phyloP scores from a whole-genome alignment of 2,888 invertebrate species.

The Nasonovia ribisnigri region DNA sequence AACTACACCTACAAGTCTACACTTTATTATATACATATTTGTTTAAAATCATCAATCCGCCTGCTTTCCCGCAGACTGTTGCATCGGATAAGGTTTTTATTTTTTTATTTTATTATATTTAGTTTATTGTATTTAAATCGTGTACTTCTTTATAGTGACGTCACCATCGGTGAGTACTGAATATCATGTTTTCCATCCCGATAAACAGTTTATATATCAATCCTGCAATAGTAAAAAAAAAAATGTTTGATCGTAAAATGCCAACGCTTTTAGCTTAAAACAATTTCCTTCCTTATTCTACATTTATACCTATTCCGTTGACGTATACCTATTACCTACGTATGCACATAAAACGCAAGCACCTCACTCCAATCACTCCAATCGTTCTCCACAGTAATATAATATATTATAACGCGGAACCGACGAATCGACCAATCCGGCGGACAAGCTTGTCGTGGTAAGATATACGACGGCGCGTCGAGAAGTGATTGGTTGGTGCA shows the following conservation, averaged over 20 bases:
- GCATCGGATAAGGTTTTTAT: neutral
- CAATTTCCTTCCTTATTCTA: conserved; percentile 20
- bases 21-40: neutral
- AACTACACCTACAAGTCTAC: neutral
- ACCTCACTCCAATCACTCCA: neutral
- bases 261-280: conserved; percentile 27
- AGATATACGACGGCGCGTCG: neutral
- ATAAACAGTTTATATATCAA: conserved; percentile 4
- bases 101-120: neutral
- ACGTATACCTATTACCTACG: neutral
- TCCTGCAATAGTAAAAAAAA: neutral
- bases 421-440: neutral
- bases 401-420: neutral
- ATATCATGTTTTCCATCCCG: neutral
- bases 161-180: neutral
- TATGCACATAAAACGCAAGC: neutral
- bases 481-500: neutral
- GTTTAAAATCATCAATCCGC: neutral
- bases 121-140: conserved; percentile 20
- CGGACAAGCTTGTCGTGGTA: neutral
- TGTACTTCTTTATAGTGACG: neutral
- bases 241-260: conserved; percentile 37
- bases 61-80: neutral
- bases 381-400: neutral
- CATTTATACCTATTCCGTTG: neutral